phyloP scores from a whole-genome alignment of 2,113 vertebrate species.

The Sporophila hypoxantha region DNA sequence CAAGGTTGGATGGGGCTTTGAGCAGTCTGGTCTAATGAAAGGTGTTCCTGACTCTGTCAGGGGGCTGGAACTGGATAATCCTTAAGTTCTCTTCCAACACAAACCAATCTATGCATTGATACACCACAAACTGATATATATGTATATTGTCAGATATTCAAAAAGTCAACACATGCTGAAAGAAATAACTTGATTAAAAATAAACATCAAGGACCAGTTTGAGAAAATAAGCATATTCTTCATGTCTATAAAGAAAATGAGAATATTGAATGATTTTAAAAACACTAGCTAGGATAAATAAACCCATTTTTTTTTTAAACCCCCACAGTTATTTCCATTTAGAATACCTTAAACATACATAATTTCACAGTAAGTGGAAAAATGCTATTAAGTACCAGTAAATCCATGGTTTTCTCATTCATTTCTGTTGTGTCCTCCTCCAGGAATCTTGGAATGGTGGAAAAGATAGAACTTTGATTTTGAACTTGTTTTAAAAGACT shows the following conservation, averaged over 20 bases:
- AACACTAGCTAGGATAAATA: neutral
- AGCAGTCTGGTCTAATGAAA: neutral
- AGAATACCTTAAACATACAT: neutral
- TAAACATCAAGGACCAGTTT: neutral
- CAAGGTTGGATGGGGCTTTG: neutral
- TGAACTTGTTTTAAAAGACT: constrained; percentile 67
- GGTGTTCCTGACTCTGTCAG: neutral
- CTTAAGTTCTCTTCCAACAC: neutral
- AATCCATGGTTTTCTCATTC: constrained; percentile 45
- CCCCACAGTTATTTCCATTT: neutral
- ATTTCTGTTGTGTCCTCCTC: constrained; percentile 64
- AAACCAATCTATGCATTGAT: neutral
- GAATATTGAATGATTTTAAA: neutral
- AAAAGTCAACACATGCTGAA: neutral
- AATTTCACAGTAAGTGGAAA: neutral
- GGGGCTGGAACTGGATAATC: neutral
- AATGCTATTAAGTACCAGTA: constrained; percentile 65
- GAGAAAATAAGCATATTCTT: neutral
- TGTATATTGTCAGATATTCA: neutral
- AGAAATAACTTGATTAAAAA: neutral
- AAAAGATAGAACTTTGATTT: constrained; percentile 33
- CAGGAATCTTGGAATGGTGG: constrained; percentile 78
- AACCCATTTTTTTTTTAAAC: neutral
- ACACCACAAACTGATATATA: neutral
- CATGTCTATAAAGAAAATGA: neutral